Percentiles rank a stretch among this genome's conserved stretches.
phyloP scores from a whole-genome alignment of 1,140 invertebrate genomes.

The Brachionus rubens region DNA sequence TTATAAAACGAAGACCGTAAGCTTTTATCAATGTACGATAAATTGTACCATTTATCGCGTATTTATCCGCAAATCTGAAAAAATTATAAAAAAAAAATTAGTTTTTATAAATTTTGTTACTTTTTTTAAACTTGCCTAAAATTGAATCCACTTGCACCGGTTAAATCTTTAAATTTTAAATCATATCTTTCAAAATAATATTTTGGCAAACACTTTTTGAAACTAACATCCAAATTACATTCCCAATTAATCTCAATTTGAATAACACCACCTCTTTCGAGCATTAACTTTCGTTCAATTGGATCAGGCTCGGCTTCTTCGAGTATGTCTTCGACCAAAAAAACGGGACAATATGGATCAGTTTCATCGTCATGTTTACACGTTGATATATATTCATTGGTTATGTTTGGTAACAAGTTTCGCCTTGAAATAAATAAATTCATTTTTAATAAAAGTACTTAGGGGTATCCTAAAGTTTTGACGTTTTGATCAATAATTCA shows the following conservation, averaged over 20 bases:
- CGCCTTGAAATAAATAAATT: not conserved
- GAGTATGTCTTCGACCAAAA: conserved; percentile 61
- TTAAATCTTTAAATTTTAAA: conserved; percentile 52
- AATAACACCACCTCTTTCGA: conserved; percentile 62
- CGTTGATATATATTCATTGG: conserved; percentile 39
- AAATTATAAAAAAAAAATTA: conserved; percentile 46
- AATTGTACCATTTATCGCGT: conserved; percentile 53
- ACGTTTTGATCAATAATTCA: too few species aligned
- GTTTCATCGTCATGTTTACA: not conserved
- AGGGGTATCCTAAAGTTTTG: too few species aligned
- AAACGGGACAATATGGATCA: conserved; percentile 63
- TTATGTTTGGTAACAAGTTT: conserved; percentile 43
- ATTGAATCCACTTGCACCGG: conserved; percentile 61
- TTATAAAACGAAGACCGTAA: conserved; percentile 47
- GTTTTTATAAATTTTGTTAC: conserved; percentile 28
- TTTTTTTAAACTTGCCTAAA: conserved; percentile 51
- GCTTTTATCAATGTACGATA: conserved; percentile 59
- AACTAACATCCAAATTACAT: conserved; percentile 62
- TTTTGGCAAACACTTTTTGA: conserved; percentile 55
- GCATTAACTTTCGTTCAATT: conserved; percentile 49
- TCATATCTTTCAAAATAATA: conserved; percentile 62
- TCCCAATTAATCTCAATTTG: conserved; percentile 63
- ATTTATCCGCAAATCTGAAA: conserved; percentile 61
- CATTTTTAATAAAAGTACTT: not conserved
- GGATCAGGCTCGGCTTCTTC: conserved; percentile 55